These are phyloP conservation scores for Herminia tarsipennalis DNA, from an alignment of 2,888 invertebrate genomes.

Conservation along the genomic window DNA sequence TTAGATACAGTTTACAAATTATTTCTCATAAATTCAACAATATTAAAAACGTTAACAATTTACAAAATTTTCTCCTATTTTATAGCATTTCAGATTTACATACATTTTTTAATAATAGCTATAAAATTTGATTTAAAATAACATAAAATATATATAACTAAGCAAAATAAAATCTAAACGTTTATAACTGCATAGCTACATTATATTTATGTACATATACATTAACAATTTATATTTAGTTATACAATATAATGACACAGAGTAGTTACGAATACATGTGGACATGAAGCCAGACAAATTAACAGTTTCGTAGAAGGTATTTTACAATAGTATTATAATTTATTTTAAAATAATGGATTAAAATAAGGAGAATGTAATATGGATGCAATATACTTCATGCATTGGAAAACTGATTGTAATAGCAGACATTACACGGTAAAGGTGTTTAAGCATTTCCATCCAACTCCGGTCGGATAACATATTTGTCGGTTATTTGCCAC, in stretches of 20 bases:
- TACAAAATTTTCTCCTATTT: conserved; percentile 68
- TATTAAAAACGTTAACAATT: conserved; percentile 79
- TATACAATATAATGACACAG: conserved; percentile 40
- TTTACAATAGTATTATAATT: conserved; percentile 25
- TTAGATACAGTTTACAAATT: conserved; percentile 64
- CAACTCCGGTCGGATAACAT: no score
- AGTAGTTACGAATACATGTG: conserved; percentile 35
- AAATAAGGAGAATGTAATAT: no score
- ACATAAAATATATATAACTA: conserved; percentile 23
- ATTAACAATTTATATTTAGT: conserved; percentile 41
- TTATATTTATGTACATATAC: conserved; percentile 42
- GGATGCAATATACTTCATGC: no score
- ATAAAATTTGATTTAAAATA: conserved; percentile 28
- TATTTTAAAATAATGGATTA: no score
- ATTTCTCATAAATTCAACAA: conserved; percentile 75
- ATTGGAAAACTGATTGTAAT: no score
- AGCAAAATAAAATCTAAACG: conserved; percentile 43
- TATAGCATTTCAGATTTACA: conserved; percentile 60
- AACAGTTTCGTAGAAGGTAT: conserved; percentile 21
- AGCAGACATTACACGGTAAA: no score
- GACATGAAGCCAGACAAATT: conserved; percentile 17
- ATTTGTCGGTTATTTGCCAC: no score
- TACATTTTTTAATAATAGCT: conserved; percentile 41
- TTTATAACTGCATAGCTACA: conserved; percentile 46
- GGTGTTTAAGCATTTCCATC: no score